Conservation (phyloP, 2,113 vertebrate species). For the Plecotus auritus region DNA sequence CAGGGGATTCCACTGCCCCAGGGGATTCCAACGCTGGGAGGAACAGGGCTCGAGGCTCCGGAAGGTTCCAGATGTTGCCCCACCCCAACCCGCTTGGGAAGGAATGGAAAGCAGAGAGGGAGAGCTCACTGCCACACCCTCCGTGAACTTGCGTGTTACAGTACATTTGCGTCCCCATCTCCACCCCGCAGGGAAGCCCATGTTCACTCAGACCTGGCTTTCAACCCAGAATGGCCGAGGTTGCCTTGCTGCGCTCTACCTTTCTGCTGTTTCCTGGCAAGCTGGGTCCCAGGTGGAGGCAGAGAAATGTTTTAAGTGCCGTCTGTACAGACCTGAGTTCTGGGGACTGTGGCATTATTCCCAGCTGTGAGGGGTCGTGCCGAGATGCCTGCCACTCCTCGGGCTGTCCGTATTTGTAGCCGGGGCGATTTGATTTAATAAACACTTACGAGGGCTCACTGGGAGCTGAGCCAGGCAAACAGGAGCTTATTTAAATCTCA, state of each 20-base stretch:
- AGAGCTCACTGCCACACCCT: not conserved
- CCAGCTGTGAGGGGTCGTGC: fast-evolving
- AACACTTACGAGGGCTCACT: fast-evolving
- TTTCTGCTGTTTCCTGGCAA: not conserved
- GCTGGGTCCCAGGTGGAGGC: fast-evolving
- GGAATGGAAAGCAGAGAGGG: not conserved
- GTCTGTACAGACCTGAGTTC: not conserved
- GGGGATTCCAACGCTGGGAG: not conserved
- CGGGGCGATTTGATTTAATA: fast-evolving
- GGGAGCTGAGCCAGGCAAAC: not conserved
- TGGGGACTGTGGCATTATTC: fast-evolving
- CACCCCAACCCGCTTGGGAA: not conserved
- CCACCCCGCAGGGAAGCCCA: fast-evolving
- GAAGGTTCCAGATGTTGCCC: not conserved
- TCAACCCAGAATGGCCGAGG: not conserved
- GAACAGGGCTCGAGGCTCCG: not conserved
- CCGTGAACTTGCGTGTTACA: not conserved
- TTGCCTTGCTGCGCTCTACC: fast-evolving
- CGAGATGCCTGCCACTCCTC: fast-evolving
- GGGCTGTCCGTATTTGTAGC: fast-evolving
- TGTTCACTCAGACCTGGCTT: not conserved
- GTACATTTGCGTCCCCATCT: too few relatives aligned
- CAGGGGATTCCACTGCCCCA: not conserved
- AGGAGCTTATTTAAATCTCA: fast-evolving
- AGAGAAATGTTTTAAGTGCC: fast-evolving